Evolutionary conservation across 2,797 vertebrate genomes (phyloP).

Genomic region (Naso thynnoides): DNA sequence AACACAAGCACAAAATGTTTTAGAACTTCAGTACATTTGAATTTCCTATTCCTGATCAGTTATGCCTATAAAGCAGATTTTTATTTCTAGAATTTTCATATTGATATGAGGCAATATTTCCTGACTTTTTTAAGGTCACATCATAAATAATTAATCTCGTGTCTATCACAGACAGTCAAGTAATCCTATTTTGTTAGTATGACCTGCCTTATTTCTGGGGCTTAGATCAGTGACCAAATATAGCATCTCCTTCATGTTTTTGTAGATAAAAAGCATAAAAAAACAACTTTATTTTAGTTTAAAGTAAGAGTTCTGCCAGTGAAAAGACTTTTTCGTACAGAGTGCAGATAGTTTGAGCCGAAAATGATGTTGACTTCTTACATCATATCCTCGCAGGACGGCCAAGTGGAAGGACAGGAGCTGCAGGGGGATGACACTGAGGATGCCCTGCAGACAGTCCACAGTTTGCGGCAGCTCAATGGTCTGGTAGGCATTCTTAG

Average conservation of each 20-base stretch:
- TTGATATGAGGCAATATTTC: neutral
- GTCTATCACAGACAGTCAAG: neutral
- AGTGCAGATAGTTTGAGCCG: neutral
- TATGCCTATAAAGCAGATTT: neutral
- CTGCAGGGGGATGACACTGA: slow-evolving; percentile 95
- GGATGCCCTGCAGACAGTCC: slow-evolving; percentile 95
- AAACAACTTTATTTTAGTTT: no score
- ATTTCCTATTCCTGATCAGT: neutral
- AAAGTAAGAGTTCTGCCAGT: no score
- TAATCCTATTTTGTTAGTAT: neutral
- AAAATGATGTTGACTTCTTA: slow-evolving; percentile 73
- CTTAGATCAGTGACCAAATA: slow-evolving; percentile 6
- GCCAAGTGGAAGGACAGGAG: slow-evolving; percentile 96
- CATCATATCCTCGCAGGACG: slow-evolving; percentile 94
- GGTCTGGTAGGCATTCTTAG: slow-evolving; percentile 90
- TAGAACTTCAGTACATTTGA: neutral
- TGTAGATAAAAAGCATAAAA: neutral
- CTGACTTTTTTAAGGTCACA: neutral
- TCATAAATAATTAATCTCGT: neutral
- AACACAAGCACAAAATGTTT: neutral
- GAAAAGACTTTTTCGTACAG: neutral
- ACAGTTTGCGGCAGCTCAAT: slow-evolving; percentile 94
- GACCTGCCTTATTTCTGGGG: neutral
- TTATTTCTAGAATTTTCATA: neutral
- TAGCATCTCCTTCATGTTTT: neutral